These are phyloP conservation scores for Lepus townsendii DNA, from an alignment of 2,797 vertebrate species.

Conservation along the genomic window DNA sequence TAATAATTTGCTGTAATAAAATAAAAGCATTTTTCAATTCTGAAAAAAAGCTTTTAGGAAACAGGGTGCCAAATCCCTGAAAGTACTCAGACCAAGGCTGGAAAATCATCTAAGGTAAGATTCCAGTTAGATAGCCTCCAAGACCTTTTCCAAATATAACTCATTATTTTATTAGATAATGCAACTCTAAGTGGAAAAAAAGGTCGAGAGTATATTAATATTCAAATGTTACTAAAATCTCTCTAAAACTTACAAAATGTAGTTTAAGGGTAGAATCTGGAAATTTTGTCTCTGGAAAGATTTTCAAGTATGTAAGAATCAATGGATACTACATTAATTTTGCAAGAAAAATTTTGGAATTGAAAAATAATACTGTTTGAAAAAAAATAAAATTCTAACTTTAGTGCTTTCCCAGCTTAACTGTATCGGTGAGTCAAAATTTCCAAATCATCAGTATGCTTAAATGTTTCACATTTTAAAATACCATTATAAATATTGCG, in stretches of 20 bases:
- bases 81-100: background rate
- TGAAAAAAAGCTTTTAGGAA: conserved; percentile 58
- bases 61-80: conserved; percentile 35
- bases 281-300: conserved; percentile 76
- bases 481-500: background rate
- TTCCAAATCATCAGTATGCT: conserved; percentile 32
- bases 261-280: conserved; percentile 79
- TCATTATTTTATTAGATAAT: conserved; percentile 60
- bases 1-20: conserved; percentile 29
- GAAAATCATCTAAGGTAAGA: conserved; percentile 12
- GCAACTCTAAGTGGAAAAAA: background rate
- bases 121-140: conserved; percentile 66
- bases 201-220: conserved; percentile 39
- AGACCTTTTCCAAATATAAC: conserved; percentile 59
- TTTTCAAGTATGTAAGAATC: conserved; percentile 80
- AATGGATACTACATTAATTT: conserved; percentile 61
- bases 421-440: conserved; percentile 10
- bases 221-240: conserved; percentile 67
- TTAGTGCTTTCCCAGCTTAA: conserved; percentile 41
- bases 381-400: conserved; percentile 67
- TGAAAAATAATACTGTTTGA: conserved; percentile 77
- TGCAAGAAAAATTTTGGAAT: conserved; percentile 80
- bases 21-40: conserved; percentile 50
- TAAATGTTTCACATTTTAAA: background rate
- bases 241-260: conserved; percentile 81